A percentile compares a stretch with the other conserved stretches of the same genome.
phyloP scores from a whole-genome alignment of 2,113 vertebrate species.

The Chlamydotis undulata region DNA sequence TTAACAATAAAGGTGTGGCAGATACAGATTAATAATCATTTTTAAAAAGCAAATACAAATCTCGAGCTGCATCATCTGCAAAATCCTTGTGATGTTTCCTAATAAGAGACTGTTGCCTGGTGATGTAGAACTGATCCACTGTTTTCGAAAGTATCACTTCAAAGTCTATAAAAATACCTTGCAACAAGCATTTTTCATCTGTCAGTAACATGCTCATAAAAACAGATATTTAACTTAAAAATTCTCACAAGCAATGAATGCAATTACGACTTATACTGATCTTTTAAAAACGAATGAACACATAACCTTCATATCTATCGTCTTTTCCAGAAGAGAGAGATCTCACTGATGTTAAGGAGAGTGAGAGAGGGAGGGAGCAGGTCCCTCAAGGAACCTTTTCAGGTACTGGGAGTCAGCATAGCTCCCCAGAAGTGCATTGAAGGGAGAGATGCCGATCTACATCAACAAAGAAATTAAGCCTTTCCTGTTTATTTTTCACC shows the following conservation, averaged over 20 bases:
- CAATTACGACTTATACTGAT: background rate
- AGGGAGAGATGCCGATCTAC: background rate
- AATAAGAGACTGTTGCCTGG: background rate
- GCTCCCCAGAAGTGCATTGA: background rate
- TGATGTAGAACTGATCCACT: background rate
- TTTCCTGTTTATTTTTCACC: conserved; percentile 3
- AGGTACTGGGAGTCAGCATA: background rate
- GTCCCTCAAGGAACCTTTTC: background rate
- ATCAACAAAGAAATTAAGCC: background rate
- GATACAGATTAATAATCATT: background rate
- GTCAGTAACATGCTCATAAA: background rate
- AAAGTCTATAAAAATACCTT: background rate
- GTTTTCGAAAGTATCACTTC: background rate
- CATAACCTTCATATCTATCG: background rate
- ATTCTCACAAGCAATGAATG: background rate
- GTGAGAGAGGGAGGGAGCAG: background rate
- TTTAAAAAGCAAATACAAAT: background rate
- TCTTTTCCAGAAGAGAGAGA: background rate
- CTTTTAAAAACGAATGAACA: background rate
- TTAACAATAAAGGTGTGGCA: background rate
- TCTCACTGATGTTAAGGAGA: background rate
- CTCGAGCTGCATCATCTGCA: background rate
- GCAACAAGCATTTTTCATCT: background rate
- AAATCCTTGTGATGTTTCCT: background rate
- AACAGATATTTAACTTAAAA: background rate